Percentiles rank a stretch among this genome's conserved stretches.
phyloP scores from a whole-genome alignment of 2,888 invertebrate genomes.

The Labia minor region DNA sequence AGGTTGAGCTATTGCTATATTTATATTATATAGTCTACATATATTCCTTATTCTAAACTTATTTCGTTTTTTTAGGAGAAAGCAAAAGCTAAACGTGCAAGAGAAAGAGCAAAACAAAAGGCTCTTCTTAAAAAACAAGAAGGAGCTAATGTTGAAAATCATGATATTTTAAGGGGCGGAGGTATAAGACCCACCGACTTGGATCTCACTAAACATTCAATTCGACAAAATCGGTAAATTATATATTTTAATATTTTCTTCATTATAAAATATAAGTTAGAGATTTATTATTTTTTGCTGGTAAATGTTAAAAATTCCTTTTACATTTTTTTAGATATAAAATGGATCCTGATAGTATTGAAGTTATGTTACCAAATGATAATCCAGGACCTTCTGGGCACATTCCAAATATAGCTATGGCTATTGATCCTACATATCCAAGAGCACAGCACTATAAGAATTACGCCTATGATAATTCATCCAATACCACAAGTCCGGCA shows the following conservation, averaged over 20 bases:
- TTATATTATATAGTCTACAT: not conserved
- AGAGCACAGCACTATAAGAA: slow-evolving; percentile 26
- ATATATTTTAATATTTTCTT: too few relatives aligned
- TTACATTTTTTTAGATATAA: slow-evolving; percentile 37
- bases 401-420: slow-evolving; percentile 50
- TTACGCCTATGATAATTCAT: slow-evolving; percentile 25
- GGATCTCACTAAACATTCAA: slow-evolving; percentile 19
- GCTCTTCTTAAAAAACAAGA: slow-evolving; percentile 42
- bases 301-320: too few relatives aligned
- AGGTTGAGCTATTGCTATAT: slow-evolving; percentile 31
- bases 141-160: slow-evolving; percentile 32
- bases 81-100: slow-evolving; percentile 55
- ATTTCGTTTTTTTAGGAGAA: slow-evolving; percentile 43
- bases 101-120: slow-evolving; percentile 55
- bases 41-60: not conserved
- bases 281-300: too few relatives aligned
- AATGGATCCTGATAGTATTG: slow-evolving; percentile 38
- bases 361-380: slow-evolving; percentile 29
- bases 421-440: slow-evolving; percentile 54
- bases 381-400: slow-evolving; percentile 31
- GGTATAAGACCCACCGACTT: slow-evolving; percentile 24
- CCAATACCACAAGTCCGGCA: slow-evolving; percentile 34
- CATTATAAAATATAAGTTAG: too few relatives aligned
- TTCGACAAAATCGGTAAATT: slow-evolving; percentile 14
- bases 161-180: slow-evolving; percentile 31